Base-by-base conservation (phyloP, 2,113 vertebrate species). In the Oncorhynchus kisutch region DNA sequence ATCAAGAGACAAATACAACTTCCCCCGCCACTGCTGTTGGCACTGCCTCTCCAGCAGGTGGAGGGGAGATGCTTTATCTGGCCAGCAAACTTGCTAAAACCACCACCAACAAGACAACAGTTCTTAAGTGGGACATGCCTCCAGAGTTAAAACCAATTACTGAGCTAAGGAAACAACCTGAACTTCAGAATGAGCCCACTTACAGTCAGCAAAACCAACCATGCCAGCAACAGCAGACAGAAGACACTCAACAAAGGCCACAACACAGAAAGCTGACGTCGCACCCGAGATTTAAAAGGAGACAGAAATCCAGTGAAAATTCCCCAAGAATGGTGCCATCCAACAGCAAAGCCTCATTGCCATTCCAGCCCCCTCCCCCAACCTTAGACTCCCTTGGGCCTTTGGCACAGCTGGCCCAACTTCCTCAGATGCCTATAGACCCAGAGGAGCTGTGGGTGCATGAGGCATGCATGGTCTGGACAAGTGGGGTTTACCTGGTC, bases 381-480 rank as follows among this genome's bases (percentile, higher is more conserved):
- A 87, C 94, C 85, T 88, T 96, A 90, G 94, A 94, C 90, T 95
- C 96, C 80, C 90, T 96, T 91, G 94, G 93, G 75, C 94, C 96
- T 60, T 92, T 97, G 93, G 95, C 95, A 81, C 96, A 97, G 82
- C 94, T 97, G 60, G 93, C 96, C 90, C 96, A 97, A 94, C 95
- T 99, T 85, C 98, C 98, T 87, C 94, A 98, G 93, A 96, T 99
- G 95, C 97, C 97, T 94, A 95, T 99, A 90, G 97, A 99, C 93
- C 96, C 96, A 70, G 96, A 98, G 87, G 98, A 99, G 94, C 95
- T 99, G 92, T 99, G 97, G 97, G 95, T 99, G 84, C 98, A 99
- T 0, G 97, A 98, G 91, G 95, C 95, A 85, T 99, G 98, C 86
- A 96, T 99, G 83, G 95, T 96, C 85, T 99, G 98, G 98, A 95